These are phyloP conservation scores for Borostomias antarcticus DNA, from an alignment of 2,797 vertebrate species.

Conservation along the genomic window DNA sequence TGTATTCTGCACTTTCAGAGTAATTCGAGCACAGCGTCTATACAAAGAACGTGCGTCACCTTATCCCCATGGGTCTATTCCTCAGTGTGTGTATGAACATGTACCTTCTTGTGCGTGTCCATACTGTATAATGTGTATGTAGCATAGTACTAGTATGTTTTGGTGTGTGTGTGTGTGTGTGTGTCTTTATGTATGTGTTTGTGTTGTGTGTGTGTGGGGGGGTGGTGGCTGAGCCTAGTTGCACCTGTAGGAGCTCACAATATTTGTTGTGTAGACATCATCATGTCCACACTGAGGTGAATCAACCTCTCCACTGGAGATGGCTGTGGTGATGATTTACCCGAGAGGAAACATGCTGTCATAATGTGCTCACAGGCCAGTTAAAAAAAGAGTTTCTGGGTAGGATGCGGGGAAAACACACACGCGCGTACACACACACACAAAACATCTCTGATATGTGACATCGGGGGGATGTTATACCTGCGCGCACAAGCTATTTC, in stretches of 20 bases:
- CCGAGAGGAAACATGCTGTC: conserved; percentile 37
- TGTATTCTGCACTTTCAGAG: background rate
- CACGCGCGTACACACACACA: too few species aligned
- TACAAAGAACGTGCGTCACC: background rate
- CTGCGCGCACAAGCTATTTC: conserved; percentile 55
- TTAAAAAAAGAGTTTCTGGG: conserved; percentile 30
- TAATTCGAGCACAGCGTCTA: background rate
- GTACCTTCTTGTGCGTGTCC: background rate
- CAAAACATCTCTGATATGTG: conserved; percentile 52
- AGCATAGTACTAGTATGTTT: too few species aligned
- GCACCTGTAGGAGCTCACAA: background rate
- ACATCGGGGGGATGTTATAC: conserved; percentile 50
- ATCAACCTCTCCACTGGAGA: conserved; percentile 31
- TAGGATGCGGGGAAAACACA: conserved; percentile 47
- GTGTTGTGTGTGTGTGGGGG: too few species aligned
- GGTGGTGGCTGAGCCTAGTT: too few species aligned
- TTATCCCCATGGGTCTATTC: background rate
- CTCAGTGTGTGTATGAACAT: background rate
- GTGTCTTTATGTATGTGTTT: too few species aligned
- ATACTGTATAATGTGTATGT: background rate
- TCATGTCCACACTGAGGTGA: conserved; percentile 22
- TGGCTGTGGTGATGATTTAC: conserved; percentile 57
- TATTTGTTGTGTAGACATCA: background rate
- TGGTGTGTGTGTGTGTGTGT: too few species aligned
- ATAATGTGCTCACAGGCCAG: conserved; percentile 44